A percentile compares a stretch with the other conserved stretches of the same genome.
These are phyloP conservation scores for Amphilophus citrinellus DNA, from an alignment of 2,113 vertebrate genomes.

Conservation along the genomic window DNA sequence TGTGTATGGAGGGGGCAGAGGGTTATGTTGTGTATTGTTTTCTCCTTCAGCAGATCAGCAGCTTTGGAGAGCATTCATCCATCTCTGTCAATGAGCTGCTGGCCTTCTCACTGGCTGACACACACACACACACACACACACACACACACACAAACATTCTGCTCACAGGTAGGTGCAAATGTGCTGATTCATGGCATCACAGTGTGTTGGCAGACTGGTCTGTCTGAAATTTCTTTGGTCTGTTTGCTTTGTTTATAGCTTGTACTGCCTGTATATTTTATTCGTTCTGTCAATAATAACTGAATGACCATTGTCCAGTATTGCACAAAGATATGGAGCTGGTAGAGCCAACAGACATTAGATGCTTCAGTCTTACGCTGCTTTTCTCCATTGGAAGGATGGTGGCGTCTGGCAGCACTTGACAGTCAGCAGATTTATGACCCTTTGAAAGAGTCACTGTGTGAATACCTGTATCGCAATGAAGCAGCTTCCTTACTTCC, in stretches of 20 bases:
- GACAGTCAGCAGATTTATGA: not conserved
- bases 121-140: not conserved
- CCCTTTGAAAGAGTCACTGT: not conserved
- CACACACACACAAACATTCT: not conserved
- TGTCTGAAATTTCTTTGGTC: not conserved
- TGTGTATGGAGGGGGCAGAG: not conserved
- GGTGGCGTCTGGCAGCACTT: not conserved
- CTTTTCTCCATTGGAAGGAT: not conserved
- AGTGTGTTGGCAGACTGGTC: not conserved
- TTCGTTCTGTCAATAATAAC: not conserved
- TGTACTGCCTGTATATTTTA: not conserved
- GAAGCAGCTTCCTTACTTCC: not conserved
- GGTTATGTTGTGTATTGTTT: not conserved
- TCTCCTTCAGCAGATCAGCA: conserved; percentile 10
- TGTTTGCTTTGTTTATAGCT: not conserved
- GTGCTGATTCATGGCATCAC: not conserved
- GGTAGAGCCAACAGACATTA: not conserved
- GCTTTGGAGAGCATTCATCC: conserved; percentile 20
- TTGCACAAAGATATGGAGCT: not conserved
- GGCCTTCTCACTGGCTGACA: not conserved
- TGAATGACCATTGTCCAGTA: not conserved
- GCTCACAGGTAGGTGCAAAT: not conserved
- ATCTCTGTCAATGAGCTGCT: conserved; percentile 18
- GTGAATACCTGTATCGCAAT: not conserved
- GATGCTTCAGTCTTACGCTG: not conserved